phyloP scores from a whole-genome alignment of 2,797 vertebrate species.

The Hippopotamyrus pictus region DNA sequence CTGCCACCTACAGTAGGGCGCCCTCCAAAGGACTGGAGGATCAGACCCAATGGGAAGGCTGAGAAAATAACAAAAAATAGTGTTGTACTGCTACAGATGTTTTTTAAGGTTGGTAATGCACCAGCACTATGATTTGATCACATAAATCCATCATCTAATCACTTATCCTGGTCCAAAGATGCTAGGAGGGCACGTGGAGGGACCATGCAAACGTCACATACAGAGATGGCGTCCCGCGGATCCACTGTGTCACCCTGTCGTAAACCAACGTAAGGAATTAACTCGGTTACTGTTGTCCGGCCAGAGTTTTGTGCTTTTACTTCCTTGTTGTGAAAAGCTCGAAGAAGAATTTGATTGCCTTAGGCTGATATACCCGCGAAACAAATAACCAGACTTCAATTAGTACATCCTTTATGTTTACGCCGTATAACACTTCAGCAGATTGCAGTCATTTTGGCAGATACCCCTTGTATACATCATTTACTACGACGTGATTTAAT shows the following conservation, averaged over 20 bases:
- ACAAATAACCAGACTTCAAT: neutral
- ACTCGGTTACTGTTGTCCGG: neutral
- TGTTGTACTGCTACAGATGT: neutral
- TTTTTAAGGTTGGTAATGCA: neutral
- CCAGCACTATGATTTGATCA: neutral
- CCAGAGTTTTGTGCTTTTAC: neutral
- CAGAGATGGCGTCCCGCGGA: neutral
- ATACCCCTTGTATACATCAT: neutral
- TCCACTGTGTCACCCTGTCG: neutral
- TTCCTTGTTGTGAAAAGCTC: neutral
- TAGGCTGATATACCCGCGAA: neutral
- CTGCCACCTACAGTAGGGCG: neutral
- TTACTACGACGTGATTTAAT: neutral
- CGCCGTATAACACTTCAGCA: neutral
- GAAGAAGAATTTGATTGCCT: neutral
- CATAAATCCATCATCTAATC: neutral
- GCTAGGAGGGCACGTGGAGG: neutral
- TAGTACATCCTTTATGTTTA: neutral
- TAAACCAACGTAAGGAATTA: neutral
- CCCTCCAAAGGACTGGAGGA: neutral
- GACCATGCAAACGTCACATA: neutral
- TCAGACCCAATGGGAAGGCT: neutral
- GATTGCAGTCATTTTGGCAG: neutral
- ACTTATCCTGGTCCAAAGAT: neutral
- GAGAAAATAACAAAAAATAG: neutral